Conservation (phyloP, 1,140 invertebrate species). For the Caligus rogercresseyi region DNA sequence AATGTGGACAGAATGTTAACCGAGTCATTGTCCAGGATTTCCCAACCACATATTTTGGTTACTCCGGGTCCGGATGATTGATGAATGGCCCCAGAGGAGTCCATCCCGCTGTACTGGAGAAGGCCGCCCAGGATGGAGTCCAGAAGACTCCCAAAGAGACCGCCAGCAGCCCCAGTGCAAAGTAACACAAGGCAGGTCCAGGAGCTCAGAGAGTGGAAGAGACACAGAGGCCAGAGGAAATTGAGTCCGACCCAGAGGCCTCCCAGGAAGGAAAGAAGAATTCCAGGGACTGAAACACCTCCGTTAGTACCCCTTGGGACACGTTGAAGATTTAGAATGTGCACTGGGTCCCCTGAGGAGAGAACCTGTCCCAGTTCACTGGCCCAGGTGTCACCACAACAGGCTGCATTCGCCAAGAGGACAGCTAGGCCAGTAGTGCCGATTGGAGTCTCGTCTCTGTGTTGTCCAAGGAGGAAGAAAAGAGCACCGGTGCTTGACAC, state of each 20-base stretch:
- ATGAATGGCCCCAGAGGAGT: not conserved
- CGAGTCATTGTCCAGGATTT: not conserved
- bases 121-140: not conserved
- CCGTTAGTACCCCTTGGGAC: not conserved
- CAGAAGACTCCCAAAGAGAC: not conserved
- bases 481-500: not conserved
- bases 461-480: not conserved
- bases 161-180: not conserved
- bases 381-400: slow-evolving; percentile 78
- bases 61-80: not conserved
- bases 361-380: slow-evolving; percentile 69
- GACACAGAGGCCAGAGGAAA: not conserved
- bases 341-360: not conserved
- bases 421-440: slow-evolving; percentile 13
- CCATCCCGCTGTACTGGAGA: not conserved
- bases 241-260: not conserved
- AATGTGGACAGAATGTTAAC: not conserved
- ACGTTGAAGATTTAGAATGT: not conserved
- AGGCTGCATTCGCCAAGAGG: slow-evolving; percentile 52
- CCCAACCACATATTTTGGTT: not conserved
- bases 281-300: not conserved
- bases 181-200: not conserved
- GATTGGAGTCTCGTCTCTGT: not conserved
- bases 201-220: not conserved
- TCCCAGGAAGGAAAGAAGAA: not conserved